Percentiles rank a stretch among this genome's conserved stretches.
Conservation (phyloP, 2,797 vertebrate species). For the Sorex maritimensis region DNA sequence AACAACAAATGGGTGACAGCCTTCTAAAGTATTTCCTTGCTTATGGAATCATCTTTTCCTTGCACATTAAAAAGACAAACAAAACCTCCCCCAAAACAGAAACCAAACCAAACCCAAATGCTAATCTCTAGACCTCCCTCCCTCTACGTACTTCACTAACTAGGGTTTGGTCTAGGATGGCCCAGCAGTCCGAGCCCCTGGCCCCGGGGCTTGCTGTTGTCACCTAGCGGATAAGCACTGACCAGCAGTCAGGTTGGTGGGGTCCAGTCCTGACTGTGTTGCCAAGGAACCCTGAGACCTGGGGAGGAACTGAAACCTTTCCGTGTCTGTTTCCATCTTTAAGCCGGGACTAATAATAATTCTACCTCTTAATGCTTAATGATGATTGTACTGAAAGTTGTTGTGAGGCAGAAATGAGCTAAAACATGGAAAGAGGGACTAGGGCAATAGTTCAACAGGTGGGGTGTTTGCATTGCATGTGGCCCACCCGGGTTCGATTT, state of each 20-base stretch:
- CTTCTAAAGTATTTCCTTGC: not conserved
- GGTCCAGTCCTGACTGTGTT: not conserved
- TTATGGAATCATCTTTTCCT: not conserved
- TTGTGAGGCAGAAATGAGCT: constrained; percentile 1
- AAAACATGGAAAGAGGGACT: not conserved
- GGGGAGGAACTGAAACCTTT: not conserved
- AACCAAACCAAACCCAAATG: not conserved
- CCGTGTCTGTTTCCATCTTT: not conserved
- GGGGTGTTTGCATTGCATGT: too few species aligned
- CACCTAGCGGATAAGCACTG: not conserved
- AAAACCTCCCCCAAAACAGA: too few species aligned
- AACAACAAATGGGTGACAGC: not conserved
- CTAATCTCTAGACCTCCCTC: too few species aligned
- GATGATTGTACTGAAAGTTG: not conserved
- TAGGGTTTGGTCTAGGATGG: not conserved
- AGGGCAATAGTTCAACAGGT: too few species aligned
- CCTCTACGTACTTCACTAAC: not conserved
- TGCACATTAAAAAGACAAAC: too few species aligned
- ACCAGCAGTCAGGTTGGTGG: not conserved
- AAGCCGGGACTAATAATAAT: not conserved
- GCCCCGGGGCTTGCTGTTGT: not conserved
- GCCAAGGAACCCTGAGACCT: not conserved
- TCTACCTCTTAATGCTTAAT: not conserved
- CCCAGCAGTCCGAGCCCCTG: not conserved
- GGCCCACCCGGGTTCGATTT: too few species aligned